Evolutionary conservation across 2,797 vertebrate species (phyloP).

Genomic region (Danio aesculapii): DNA sequence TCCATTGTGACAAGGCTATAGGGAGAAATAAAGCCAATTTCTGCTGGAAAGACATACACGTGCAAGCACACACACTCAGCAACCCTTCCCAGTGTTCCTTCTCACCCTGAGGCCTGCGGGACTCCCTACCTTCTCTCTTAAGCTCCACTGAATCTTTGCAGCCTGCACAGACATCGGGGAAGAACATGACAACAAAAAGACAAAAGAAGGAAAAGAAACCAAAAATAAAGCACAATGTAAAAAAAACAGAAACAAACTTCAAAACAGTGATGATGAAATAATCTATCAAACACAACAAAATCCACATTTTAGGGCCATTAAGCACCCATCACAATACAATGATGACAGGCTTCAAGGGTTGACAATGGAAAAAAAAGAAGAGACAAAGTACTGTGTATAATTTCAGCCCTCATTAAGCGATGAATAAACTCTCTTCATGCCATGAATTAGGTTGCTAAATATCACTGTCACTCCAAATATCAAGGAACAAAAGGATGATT

Average conservation of each 20-base stretch:
- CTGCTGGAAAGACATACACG: conserved; percentile 24
- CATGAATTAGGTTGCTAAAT: background rate
- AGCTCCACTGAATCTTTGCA: conserved; percentile 83
- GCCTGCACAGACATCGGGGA: conserved; percentile 78
- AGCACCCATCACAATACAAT: background rate
- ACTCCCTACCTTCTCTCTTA: conserved; percentile 85
- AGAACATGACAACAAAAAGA: conserved; percentile 57
- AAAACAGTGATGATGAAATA: conserved; percentile 31
- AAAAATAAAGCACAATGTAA: conserved; percentile 61
- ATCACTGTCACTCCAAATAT: conserved; percentile 2
- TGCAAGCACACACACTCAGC: conserved; percentile 17
- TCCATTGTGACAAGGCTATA: conserved; percentile 20
- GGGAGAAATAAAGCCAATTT: conserved; percentile 18
- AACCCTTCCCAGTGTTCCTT: conserved; percentile 68
- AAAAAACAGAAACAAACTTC: conserved; percentile 23
- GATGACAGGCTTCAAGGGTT: conserved; percentile 13
- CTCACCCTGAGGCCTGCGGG: conserved; percentile 80
- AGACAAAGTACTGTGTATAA: background rate
- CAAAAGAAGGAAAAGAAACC: conserved; percentile 62
- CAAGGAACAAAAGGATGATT: background rate
- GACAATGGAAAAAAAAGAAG: background rate
- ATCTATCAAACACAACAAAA: conserved; percentile 4
- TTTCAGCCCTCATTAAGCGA: background rate
- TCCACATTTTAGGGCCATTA: background rate
- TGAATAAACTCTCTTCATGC: conserved; percentile 4